Conservation (phyloP, 2,888 invertebrate genomes). For the Phyto melanocephala region DNA sequence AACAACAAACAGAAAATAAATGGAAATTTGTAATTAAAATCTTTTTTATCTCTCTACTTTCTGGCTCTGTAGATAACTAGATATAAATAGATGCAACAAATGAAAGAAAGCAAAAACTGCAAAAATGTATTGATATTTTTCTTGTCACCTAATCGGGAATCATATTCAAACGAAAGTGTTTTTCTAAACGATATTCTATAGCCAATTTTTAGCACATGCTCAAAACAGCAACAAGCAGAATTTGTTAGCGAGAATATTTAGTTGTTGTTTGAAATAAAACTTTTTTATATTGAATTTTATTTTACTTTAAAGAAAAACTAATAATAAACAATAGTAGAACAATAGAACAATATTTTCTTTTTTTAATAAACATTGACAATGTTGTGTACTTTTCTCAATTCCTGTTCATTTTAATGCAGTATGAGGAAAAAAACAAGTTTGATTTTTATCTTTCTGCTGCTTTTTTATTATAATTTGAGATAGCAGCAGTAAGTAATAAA, state of each 20-base stretch:
- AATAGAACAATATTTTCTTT: too few relatives aligned
- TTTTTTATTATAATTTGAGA: too few relatives aligned
- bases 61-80: neutral
- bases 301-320: neutral
- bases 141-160: conserved; percentile 36
- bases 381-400: conserved; percentile 49
- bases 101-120: neutral
- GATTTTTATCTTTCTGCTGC: neutral
- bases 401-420: conserved; percentile 51
- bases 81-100: neutral
- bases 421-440: conserved; percentile 62
- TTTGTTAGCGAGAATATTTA: neutral
- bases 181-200: neutral
- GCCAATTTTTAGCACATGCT: too few relatives aligned
- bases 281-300: neutral
- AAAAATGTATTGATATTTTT: conserved; percentile 34
- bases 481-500: too few relatives aligned
- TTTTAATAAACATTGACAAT: conserved; percentile 1
- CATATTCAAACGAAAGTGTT: conserved; percentile 51
- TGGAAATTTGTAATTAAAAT: too few relatives aligned
- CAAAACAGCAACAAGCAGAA: too few relatives aligned
- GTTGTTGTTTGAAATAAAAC: neutral
- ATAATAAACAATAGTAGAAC: conserved; percentile 1
- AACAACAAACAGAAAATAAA: neutral
- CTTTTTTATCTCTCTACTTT: neutral